Percentiles rank a stretch among this genome's conserved stretches.
phyloP scores from a whole-genome alignment of 2,113 vertebrate species.

The Corythaixoides concolor region DNA sequence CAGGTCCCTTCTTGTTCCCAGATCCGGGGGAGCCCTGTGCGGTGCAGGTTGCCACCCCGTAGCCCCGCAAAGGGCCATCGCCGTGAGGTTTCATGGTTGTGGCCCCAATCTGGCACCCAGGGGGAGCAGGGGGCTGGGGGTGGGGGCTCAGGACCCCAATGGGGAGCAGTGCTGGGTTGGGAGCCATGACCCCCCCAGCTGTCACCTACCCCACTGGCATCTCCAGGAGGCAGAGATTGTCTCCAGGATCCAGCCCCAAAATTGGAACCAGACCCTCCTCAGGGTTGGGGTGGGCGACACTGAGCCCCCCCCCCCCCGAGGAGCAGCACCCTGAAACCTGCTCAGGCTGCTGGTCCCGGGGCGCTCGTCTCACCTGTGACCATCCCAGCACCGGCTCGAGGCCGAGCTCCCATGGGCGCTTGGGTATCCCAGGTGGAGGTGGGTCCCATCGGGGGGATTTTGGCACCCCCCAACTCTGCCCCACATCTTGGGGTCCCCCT shows the following conservation, averaged over 20 bases:
- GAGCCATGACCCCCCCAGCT: not conserved
- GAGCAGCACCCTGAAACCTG: not conserved
- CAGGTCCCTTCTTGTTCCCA: not conserved
- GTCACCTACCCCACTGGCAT: accelerated
- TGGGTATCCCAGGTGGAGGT: accelerated
- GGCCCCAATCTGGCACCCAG: accelerated
- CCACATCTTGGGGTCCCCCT: not conserved
- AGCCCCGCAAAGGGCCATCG: not conserved
- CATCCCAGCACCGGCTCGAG: accelerated
- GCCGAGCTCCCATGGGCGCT: accelerated
- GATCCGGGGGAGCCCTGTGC: accelerated
- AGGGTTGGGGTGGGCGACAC: not conserved
- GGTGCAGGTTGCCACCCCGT: not conserved
- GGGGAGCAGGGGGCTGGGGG: not conserved
- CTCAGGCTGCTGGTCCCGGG: too few species aligned
- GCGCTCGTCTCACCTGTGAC: accelerated
- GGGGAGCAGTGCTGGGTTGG: not conserved
- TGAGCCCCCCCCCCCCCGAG: not conserved
- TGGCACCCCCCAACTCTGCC: not conserved
- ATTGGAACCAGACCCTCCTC: not conserved
- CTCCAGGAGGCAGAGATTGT: not conserved
- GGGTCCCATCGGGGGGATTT: accelerated
- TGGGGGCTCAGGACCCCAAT: not conserved
- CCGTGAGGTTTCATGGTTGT: accelerated
- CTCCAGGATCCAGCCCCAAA: accelerated